phyloP scores from a whole-genome alignment of 1,140 invertebrate species.

The Chrysoperla carnea region DNA sequence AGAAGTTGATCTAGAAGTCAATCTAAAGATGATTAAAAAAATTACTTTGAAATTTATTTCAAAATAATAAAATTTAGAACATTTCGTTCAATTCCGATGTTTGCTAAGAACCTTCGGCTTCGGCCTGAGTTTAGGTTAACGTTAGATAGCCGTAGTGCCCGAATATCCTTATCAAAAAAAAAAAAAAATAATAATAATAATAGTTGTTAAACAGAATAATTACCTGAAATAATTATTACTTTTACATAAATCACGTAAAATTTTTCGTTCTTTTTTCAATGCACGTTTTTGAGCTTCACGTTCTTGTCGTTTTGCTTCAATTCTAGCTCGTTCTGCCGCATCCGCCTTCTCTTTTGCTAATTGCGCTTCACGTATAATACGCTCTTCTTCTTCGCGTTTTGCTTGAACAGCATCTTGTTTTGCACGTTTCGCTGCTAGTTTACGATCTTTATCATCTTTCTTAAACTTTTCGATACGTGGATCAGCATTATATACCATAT shows the following conservation, averaged over 20 bases:
- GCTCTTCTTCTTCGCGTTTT: constrained; percentile 68
- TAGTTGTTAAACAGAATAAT: too few species aligned
- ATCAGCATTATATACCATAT: constrained; percentile 86
- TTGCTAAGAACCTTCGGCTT: too few species aligned
- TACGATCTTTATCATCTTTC: constrained; percentile 84
- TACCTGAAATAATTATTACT: constrained; percentile 68
- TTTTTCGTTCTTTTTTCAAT: constrained; percentile 74
- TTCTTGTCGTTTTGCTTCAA: constrained; percentile 72
- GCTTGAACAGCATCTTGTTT: constrained; percentile 76
- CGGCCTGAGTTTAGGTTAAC: too few species aligned
- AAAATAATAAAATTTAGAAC: too few species aligned
- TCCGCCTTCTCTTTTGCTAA: constrained; percentile 69
- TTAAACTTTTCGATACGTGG: constrained; percentile 84
- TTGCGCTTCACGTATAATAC: constrained; percentile 45
- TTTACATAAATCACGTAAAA: constrained; percentile 68
- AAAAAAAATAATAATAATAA: too few species aligned
- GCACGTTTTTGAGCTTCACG: constrained; percentile 67
- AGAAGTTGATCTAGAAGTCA: too few species aligned
- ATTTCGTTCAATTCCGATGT: too few species aligned
- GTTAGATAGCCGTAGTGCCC: too few species aligned
- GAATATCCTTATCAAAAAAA: too few species aligned
- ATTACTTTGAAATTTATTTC: too few species aligned
- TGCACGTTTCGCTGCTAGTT: constrained; percentile 73
- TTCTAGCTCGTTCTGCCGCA: constrained; percentile 56
- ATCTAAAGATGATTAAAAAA: too few species aligned